Conservation (phyloP, 2,113 vertebrate species). For the Syngnathoides biaculeatus region DNA sequence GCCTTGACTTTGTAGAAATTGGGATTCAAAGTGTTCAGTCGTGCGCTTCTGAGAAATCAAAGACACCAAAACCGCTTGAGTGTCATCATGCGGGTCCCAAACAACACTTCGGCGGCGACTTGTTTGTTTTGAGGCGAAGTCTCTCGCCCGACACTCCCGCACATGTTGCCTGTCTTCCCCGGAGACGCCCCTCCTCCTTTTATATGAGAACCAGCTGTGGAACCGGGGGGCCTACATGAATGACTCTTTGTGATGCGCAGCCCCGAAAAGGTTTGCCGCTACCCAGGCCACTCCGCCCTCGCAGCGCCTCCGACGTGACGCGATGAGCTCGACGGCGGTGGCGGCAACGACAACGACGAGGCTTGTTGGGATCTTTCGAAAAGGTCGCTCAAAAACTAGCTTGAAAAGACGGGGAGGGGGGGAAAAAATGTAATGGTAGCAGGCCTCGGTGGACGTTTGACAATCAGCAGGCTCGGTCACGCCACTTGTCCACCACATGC, state of each 20-base stretch:
- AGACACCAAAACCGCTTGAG: conserved; percentile 1
- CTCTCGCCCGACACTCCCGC: conserved; percentile 36
- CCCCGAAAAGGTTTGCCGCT: conserved; percentile 56
- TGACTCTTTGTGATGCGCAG: conserved; percentile 76
- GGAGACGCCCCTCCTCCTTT: conserved; percentile 60
- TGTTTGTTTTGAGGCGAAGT: conserved; percentile 62
- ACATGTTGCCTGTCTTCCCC: conserved; percentile 39
- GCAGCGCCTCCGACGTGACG: conserved; percentile 52
- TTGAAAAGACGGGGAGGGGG: conserved; percentile 26
- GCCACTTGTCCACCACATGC: conserved; percentile 41
- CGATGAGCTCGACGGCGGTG: conserved; percentile 35
- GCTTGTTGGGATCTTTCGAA: conserved; percentile 50
- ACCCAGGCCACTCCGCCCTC: conserved; percentile 36
- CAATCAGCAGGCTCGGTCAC: conserved; percentile 43
- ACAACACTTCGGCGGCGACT: conserved; percentile 42
- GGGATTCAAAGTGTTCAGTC: not conserved
- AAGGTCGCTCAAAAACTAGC: conserved; percentile 33
- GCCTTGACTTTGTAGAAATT: not conserved
- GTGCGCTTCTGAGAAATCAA: conserved; percentile 21
- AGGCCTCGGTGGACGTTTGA: conserved; percentile 24
- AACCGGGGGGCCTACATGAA: conserved; percentile 63
- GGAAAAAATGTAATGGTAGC: conserved; percentile 21
- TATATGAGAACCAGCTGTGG: conserved; percentile 80
- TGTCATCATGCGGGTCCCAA: conserved; percentile 45
- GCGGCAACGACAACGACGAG: conserved; percentile 39